Evolutionary conservation across 2,888 invertebrate species (phyloP).

Genomic region (Dicranocentrus wangi): DNA sequence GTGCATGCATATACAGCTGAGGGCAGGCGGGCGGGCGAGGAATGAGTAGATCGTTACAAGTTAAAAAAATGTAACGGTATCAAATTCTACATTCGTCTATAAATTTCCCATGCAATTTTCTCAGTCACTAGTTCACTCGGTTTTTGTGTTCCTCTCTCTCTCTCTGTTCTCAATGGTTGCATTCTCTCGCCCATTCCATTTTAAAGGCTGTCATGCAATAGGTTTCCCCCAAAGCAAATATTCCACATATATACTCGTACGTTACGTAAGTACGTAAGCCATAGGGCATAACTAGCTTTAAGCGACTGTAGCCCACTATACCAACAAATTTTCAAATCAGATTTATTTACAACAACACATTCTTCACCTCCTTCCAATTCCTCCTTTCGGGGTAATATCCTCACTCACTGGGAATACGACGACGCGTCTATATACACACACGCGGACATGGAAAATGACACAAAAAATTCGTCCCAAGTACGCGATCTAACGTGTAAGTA

Average conservation of each 20-base stretch:
- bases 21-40: not conserved
- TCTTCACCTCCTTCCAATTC: conserved; percentile 25
- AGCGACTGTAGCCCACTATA: no score
- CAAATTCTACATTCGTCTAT: conserved; percentile 3
- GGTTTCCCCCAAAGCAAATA: no score
- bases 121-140: conserved; percentile 43
- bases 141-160: not conserved
- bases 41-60: conserved; percentile 5
- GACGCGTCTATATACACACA: conserved; percentile 9
- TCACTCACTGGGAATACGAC: conserved; percentile 4
- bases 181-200: no score
- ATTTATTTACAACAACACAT: conserved; percentile 46
- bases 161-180: no score
- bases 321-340: conserved; percentile 45
- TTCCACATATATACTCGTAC: no score
- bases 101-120: not conserved
- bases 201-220: no score
- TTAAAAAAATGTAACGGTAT: not conserved
- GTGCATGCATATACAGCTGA: not conserved
- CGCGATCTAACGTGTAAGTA: conserved; percentile 22
- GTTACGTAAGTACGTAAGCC: no score
- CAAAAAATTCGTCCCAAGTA: conserved; percentile 24
- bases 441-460: conserved; percentile 6
- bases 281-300: no score
- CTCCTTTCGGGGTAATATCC: conserved; percentile 11